These are phyloP conservation scores for Phyllopteryx taeniolatus DNA, from an alignment of 2,113 vertebrate species.

Conservation along the genomic window DNA sequence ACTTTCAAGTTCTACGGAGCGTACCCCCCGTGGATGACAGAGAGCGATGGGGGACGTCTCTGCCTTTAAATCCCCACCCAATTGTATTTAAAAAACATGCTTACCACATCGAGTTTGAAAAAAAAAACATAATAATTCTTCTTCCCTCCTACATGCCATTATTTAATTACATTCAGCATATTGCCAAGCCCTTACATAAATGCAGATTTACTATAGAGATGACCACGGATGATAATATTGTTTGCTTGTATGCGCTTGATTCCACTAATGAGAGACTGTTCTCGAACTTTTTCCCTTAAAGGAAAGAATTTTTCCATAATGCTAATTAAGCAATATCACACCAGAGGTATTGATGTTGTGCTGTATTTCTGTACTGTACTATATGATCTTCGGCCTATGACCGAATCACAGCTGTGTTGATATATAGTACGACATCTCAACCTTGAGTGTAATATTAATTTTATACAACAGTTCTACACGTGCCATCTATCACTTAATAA, in stretches of 20 bases:
- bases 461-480: too few species aligned
- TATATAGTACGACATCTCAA: too few species aligned
- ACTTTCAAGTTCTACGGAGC: constrained; percentile 65
- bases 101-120: constrained; percentile 68
- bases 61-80: constrained; percentile 54
- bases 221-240: constrained; percentile 42
- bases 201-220: constrained; percentile 70
- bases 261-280: too few species aligned
- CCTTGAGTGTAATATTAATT: too few species aligned
- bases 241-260: constrained; percentile 8
- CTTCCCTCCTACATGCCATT: constrained; percentile 41
- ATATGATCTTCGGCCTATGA: too few species aligned
- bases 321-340: neutral
- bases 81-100: constrained; percentile 65
- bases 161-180: constrained; percentile 57
- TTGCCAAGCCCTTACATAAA: constrained; percentile 29
- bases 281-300: too few species aligned
- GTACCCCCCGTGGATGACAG: constrained; percentile 48
- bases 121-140: constrained; percentile 39
- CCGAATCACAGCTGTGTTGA: too few species aligned
- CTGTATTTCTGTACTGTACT: neutral
- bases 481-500: too few species aligned
- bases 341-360: neutral
- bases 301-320: too few species aligned
- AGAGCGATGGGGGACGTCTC: constrained; percentile 34